These are phyloP conservation scores for Sinocyclocheilus maitianheensis DNA, from an alignment of 2,113 vertebrate genomes.

Conservation along the genomic window DNA sequence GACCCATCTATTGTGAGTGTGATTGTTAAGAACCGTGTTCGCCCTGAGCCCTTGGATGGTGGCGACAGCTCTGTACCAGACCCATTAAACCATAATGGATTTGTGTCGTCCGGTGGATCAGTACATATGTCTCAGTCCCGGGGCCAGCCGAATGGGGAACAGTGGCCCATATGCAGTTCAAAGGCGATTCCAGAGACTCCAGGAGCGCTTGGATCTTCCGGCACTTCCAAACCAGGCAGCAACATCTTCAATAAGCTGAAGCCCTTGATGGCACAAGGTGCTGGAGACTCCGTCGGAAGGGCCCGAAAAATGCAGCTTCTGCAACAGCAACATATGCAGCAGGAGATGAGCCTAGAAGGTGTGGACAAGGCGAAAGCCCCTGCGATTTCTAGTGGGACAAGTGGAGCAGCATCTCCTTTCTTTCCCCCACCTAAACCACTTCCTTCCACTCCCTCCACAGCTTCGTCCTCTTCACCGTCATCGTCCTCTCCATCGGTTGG, in stretches of 20 bases:
- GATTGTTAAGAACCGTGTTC: constrained; percentile 93
- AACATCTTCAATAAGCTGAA: constrained; percentile 79
- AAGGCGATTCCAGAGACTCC: constrained; percentile 60
- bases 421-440: constrained; percentile 61
- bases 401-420: constrained; percentile 60
- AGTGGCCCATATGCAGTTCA: constrained; percentile 73
- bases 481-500: constrained; percentile 62
- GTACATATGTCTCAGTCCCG: constrained; percentile 68
- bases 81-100: constrained; percentile 66
- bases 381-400: constrained; percentile 59
- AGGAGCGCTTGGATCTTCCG: constrained; percentile 56
- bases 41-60: constrained; percentile 79
- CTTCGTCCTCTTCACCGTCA: constrained; percentile 60
- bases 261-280: constrained; percentile 74
- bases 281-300: constrained; percentile 75
- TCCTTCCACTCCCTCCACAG: constrained; percentile 41
- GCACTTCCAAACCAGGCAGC: constrained; percentile 54
- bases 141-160: constrained; percentile 74
- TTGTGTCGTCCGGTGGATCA: constrained; percentile 67
- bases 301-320: constrained; percentile 78
- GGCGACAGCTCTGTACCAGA: constrained; percentile 49
- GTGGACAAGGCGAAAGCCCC: constrained; percentile 68
- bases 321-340: constrained; percentile 77
- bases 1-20: constrained; percentile 91
- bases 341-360: constrained; percentile 69